A percentile compares a stretch with the other conserved stretches of the same genome.
Conservation (phyloP, 2,113 vertebrate genomes). For the Pandion haliaetus region DNA sequence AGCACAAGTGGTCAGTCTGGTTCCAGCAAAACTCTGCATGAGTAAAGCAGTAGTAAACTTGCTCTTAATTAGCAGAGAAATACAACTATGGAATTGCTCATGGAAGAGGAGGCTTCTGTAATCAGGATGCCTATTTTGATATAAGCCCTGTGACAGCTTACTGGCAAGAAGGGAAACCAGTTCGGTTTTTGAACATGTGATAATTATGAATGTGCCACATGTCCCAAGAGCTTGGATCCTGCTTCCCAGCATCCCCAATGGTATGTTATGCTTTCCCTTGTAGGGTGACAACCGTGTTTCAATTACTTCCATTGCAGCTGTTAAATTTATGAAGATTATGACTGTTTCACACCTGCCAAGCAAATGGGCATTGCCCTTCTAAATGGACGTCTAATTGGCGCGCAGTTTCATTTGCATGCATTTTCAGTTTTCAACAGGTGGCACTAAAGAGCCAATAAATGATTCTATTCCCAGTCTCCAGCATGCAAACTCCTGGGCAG, state of each 20-base stretch:
- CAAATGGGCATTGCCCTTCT: not conserved
- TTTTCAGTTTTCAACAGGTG: constrained; percentile 64
- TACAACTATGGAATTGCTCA: not conserved
- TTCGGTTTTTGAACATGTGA: not conserved
- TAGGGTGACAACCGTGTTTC: not conserved
- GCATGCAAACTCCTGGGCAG: constrained; percentile 28
- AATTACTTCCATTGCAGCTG: not conserved
- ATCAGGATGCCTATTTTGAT: not conserved
- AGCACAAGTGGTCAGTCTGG: not conserved
- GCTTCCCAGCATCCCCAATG: not conserved
- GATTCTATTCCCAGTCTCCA: constrained; percentile 7
- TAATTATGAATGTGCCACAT: fast-evolving
- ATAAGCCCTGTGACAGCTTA: not conserved
- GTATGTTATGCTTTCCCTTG: not conserved
- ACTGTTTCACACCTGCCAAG: not conserved
- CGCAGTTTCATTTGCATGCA: not conserved
- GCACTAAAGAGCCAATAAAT: constrained; percentile 69
- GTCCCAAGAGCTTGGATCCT: not conserved
- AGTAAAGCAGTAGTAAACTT: not conserved
- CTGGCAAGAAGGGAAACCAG: not conserved
- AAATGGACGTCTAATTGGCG: not conserved
- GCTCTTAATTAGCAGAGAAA: not conserved
- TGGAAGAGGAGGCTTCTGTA: not conserved
- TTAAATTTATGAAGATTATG: not conserved
- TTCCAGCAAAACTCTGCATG: not conserved